phyloP scores from a whole-genome alignment of 2,113 vertebrate species.

The Hippotragus niger region DNA sequence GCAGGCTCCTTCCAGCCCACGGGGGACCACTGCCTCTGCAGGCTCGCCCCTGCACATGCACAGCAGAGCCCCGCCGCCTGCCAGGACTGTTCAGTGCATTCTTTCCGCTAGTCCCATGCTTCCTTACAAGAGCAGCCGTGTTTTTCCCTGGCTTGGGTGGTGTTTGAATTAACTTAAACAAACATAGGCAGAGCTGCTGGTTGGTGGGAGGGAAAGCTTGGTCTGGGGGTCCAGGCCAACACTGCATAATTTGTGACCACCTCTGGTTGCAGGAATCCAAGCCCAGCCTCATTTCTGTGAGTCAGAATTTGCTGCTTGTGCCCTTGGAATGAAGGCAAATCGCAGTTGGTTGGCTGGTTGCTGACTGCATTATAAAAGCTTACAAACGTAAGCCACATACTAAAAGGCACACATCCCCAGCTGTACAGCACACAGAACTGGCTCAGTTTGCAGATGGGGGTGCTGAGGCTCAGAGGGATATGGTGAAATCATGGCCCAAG shows the following conservation, averaged over 20 bases:
- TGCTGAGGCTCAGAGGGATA: neutral
- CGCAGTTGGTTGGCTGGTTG: neutral
- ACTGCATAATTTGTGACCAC: neutral
- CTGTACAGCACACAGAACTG: neutral
- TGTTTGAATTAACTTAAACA: conserved; percentile 11
- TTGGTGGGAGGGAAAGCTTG: neutral
- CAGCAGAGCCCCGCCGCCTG: accelerated
- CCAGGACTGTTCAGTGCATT: neutral
- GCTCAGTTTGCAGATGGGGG: neutral
- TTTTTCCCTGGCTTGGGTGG: neutral
- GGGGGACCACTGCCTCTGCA: neutral
- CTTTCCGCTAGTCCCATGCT: neutral
- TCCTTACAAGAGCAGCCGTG: neutral
- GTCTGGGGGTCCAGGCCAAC: neutral
- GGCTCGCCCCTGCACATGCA: accelerated
- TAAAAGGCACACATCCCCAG: neutral
- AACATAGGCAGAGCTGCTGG: neutral
- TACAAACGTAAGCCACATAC: neutral
- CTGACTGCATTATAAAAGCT: neutral
- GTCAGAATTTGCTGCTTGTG: neutral
- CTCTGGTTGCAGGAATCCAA: neutral
- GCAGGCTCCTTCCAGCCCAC: neutral
- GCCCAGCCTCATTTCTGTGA: neutral
- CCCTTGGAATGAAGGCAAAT: neutral
- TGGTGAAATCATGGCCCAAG: neutral